Percentiles rank a stretch among this genome's conserved stretches.
Evolutionary conservation across 2,113 vertebrate species (phyloP).

Genomic region (Toxostoma redivivum): DNA sequence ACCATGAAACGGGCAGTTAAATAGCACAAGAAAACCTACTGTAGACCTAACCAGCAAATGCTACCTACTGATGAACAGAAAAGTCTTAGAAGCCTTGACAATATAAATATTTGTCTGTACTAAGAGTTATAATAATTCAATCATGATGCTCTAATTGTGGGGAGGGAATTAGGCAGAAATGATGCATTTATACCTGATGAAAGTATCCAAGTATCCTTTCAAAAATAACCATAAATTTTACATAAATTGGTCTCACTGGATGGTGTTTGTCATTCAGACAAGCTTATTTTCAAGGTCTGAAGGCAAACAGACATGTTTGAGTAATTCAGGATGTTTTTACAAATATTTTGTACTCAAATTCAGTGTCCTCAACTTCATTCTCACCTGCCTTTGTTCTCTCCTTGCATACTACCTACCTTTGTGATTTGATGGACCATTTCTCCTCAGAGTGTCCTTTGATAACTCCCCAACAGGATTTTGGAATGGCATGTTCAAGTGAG

Average conservation of each 20-base stretch:
- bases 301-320: not conserved
- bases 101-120: not conserved
- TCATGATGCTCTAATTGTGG: not conserved
- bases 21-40: constrained; percentile 32
- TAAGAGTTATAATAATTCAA: constrained; percentile 5
- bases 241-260: not conserved
- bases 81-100: constrained; percentile 20
- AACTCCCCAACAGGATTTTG: not conserved
- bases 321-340: not conserved
- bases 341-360: not conserved
- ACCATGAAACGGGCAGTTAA: not conserved
- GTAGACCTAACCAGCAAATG: not conserved
- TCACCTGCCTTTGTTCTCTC: not conserved
- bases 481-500: not conserved
- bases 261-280: not conserved
- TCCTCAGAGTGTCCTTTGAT: not conserved
- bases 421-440: not conserved
- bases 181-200: not conserved
- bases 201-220: not conserved
- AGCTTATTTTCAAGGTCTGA: not conserved
- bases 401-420: not conserved
- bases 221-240: not conserved
- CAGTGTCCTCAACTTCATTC: not conserved
- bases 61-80: not conserved
- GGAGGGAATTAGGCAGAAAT: not conserved